Percentiles rank a stretch among this genome's conserved stretches.
phyloP scores from a whole-genome alignment of 2,888 invertebrate genomes.

The Ennomos quercinarius region DNA sequence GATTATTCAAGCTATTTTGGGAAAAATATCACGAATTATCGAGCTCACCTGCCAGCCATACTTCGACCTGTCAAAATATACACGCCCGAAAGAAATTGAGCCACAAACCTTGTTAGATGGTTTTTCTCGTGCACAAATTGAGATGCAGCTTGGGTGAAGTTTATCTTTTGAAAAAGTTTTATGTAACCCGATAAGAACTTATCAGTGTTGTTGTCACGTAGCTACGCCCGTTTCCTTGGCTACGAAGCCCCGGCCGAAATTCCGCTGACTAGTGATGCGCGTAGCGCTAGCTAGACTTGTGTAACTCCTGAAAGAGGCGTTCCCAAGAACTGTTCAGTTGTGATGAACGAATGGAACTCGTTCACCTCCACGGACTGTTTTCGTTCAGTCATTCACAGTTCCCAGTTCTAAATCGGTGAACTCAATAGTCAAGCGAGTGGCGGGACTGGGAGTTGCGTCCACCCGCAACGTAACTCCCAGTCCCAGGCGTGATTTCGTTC shows the following conservation, averaged over 20 bases:
- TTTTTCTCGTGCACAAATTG: neutral
- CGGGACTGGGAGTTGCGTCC: too few species aligned
- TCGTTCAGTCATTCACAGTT: too few species aligned
- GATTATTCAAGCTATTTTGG: slow-evolving; percentile 39
- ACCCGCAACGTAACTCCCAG: too few species aligned
- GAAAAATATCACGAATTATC: slow-evolving; percentile 35
- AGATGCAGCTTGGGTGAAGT: slow-evolving; percentile 12
- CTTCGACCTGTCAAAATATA: slow-evolving; percentile 74
- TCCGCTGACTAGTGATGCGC: slow-evolving; percentile 45
- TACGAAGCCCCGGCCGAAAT: slow-evolving; percentile 70
- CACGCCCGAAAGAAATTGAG: slow-evolving; percentile 38
- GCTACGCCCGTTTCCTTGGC: slow-evolving; percentile 85
- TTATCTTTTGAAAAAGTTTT: slow-evolving; percentile 54
- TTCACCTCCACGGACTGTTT: too few species aligned
- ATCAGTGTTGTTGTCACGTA: slow-evolving; percentile 81
- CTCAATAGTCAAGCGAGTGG: too few species aligned
- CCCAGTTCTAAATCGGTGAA: too few species aligned
- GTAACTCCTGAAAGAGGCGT: too few species aligned
- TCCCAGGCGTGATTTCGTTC: too few species aligned
- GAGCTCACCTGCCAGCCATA: slow-evolving; percentile 79
- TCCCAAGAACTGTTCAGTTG: too few species aligned
- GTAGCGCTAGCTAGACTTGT: too few species aligned
- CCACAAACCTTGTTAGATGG: slow-evolving; percentile 30
- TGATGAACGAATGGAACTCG: too few species aligned
- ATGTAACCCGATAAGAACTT: slow-evolving; percentile 71